These are phyloP conservation scores for Buathra laborator DNA, from an alignment of 2,888 invertebrate genomes.

Conservation along the genomic window DNA sequence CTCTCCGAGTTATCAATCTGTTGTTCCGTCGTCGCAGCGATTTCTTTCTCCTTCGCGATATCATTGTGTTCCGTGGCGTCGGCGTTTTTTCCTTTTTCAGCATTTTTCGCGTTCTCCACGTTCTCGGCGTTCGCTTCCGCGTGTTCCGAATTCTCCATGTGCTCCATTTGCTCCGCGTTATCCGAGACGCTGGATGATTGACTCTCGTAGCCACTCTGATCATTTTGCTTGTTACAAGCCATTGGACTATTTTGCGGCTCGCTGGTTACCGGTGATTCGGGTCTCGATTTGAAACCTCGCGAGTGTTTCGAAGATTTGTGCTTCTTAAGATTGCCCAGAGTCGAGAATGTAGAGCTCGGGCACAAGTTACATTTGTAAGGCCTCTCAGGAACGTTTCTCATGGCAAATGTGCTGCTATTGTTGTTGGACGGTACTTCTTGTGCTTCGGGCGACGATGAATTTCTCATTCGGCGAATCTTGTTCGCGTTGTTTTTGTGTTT, in stretches of 20 bases:
- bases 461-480: slow-evolving; percentile 75
- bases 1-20: slow-evolving; percentile 58
- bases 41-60: slow-evolving; percentile 53
- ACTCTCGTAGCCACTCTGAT: slow-evolving; percentile 83
- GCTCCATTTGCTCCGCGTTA: slow-evolving; percentile 64
- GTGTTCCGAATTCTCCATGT: slow-evolving; percentile 85
- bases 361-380: slow-evolving; percentile 93
- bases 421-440: slow-evolving; percentile 82
- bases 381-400: slow-evolving; percentile 91
- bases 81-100: slow-evolving; percentile 74
- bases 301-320: slow-evolving; percentile 92
- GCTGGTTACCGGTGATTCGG: slow-evolving; percentile 67
- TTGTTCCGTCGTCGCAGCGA: background rate
- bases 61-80: slow-evolving; percentile 76
- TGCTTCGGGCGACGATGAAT: slow-evolving; percentile 85
- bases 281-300: slow-evolving; percentile 66
- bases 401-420: slow-evolving; percentile 85
- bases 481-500: slow-evolving; percentile 90
- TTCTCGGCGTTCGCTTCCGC: slow-evolving; percentile 47
- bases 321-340: slow-evolving; percentile 92
- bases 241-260: slow-evolving; percentile 76
- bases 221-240: slow-evolving; percentile 77
- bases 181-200: slow-evolving; percentile 81
- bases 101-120: background rate
- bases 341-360: slow-evolving; percentile 93